Conservation (phyloP, 2,888 invertebrate genomes). For the Polyommatus iphigenia region DNA sequence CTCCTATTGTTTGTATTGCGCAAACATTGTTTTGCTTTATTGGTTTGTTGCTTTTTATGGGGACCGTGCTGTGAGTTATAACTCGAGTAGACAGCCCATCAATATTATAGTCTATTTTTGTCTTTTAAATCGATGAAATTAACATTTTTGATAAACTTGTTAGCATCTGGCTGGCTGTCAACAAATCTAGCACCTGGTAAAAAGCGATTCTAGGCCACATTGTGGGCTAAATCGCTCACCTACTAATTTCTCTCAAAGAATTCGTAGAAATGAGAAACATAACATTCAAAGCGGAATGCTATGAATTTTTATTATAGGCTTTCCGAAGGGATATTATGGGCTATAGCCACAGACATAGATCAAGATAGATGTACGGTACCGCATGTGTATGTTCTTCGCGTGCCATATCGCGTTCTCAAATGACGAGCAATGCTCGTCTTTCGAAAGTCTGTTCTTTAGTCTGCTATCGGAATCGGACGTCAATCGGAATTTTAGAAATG, state of each 20-base stretch:
- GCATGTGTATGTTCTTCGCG: too few species aligned
- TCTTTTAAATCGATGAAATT: background rate
- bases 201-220: background rate
- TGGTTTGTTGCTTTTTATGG: background rate
- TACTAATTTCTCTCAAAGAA: background rate
- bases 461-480: too few species aligned
- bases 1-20: constrained; percentile 16
- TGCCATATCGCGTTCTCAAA: too few species aligned
- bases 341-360: too few species aligned
- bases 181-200: background rate
- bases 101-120: background rate
- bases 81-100: background rate
- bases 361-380: too few species aligned
- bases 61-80: background rate
- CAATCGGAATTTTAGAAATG: too few species aligned
- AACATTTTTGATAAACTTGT: background rate
- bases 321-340: too few species aligned
- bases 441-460: too few species aligned
- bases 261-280: background rate
- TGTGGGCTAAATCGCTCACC: background rate
- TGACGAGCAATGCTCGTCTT: too few species aligned
- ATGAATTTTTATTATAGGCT: background rate
- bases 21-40: background rate
- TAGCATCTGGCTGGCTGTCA: constrained; percentile 6
- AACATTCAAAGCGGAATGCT: background rate